Evolutionary conservation across 2,888 invertebrate species (phyloP).

Genomic region (Drosophila atripex): DNA sequence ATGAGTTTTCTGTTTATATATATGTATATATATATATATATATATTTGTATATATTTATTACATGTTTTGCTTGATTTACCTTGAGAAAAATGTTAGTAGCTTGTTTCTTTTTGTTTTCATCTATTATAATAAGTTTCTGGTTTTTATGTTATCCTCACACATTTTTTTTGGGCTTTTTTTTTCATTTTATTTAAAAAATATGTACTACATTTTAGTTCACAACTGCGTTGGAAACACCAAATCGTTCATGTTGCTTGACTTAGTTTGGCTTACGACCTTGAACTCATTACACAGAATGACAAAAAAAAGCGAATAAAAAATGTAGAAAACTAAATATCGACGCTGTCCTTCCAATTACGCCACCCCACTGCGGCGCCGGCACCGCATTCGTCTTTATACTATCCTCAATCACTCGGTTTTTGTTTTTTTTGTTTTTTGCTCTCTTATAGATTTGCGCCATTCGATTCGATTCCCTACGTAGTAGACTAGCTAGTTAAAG

Average conservation of each 20-base stretch:
- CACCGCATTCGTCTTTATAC: slow-evolving; percentile 41
- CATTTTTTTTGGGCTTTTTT: slow-evolving; percentile 43
- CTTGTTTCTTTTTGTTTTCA: slow-evolving; percentile 50
- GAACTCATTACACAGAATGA: slow-evolving; percentile 52
- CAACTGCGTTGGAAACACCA: slow-evolving; percentile 80
- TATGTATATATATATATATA: slow-evolving; percentile 36
- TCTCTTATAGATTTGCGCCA: slow-evolving; percentile 1
- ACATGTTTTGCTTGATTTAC: slow-evolving; percentile 58
- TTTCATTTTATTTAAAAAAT: slow-evolving; percentile 69
- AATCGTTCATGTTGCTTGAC: slow-evolving; percentile 73
- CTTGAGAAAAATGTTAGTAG: slow-evolving; percentile 73
- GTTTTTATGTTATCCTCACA: slow-evolving; percentile 28
- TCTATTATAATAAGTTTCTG: slow-evolving; percentile 37
- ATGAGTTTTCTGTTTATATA: slow-evolving; percentile 48
- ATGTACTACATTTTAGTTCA: slow-evolving; percentile 79
- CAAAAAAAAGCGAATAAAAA: slow-evolving; percentile 23
- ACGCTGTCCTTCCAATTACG: slow-evolving; percentile 22
- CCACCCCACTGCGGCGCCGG: slow-evolving; percentile 45
- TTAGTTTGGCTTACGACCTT: slow-evolving; percentile 71
- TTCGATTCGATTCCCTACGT: slow-evolving; percentile 42
- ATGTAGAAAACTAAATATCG: slow-evolving; percentile 1
- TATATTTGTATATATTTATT: slow-evolving; percentile 55
- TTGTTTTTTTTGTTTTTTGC: too few relatives aligned
- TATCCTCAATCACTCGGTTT: slow-evolving; percentile 26
- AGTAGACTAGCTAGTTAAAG: slow-evolving; percentile 67